phyloP scores from a whole-genome alignment of 2,113 vertebrate species.

The Heliornis fulica region DNA sequence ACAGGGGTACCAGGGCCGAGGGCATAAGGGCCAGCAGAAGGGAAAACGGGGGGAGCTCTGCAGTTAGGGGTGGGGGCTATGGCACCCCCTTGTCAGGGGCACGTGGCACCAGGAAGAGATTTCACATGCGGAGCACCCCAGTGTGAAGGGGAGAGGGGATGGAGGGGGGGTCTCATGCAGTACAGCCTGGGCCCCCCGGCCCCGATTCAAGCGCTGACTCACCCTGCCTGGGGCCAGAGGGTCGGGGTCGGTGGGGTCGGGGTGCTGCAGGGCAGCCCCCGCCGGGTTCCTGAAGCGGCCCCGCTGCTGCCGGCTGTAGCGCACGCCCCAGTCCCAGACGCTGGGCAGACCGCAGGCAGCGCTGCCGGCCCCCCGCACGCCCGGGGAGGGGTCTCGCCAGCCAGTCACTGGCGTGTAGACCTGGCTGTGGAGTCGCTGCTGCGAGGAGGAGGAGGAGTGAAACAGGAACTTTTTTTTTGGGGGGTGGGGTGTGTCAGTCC shows the following conservation, averaged over 20 bases:
- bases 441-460: not conserved
- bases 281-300: slow-evolving; percentile 79
- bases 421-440: slow-evolving; percentile 76
- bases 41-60: not conserved
- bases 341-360: not conserved
- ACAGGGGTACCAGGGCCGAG: not conserved
- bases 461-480: not conserved
- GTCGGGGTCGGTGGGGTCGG: slow-evolving; percentile 63
- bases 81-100: no score
- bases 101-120: not conserved
- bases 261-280: not conserved
- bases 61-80: not conserved
- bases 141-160: no score
- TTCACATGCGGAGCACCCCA: not conserved
- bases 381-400: slow-evolving; percentile 61
- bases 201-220: not conserved
- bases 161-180: no score
- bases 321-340: slow-evolving; percentile 90
- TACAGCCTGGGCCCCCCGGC: not conserved
- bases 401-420: slow-evolving; percentile 80
- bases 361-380: not conserved
- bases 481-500: not conserved
- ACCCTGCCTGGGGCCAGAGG: slow-evolving; percentile 74
- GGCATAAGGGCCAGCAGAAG: not conserved
- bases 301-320: slow-evolving; percentile 78